Evolutionary conservation across 2,797 vertebrate genomes (phyloP), one percentile per base, ranked within the genome.

Genomic region (Lutjanus campechanus): DNA sequence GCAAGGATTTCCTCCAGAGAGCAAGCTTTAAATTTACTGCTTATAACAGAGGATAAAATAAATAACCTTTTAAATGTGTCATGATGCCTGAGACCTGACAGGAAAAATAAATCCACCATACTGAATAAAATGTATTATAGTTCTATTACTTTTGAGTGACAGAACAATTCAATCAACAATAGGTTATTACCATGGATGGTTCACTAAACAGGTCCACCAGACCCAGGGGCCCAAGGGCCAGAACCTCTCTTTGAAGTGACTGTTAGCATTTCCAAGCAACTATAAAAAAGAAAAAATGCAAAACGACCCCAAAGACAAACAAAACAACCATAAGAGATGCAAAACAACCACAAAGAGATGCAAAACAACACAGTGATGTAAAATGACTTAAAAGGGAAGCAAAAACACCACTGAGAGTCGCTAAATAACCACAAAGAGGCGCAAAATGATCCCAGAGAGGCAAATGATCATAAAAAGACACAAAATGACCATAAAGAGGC

Each of bases 1-100:
- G 20, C 63, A 54, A 64, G 44, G 36, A 54, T 75, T 68, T 71
- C 58, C 73, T 85, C 78, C n/a, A 69, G 66, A 70, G 65, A 74
- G 56, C 22, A 54, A 72, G 69, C 7, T 44, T 50, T 65, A 8
- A 75, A 58, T 62, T 69, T 61, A 67, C 40, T 64, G 19, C 41
- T 69, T 60, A 11, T 8, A 66, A 63, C 47, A 56, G 17, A 50
- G 22, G 25, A 76, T 51, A 11, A 56, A 76, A 16, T n/a, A 20
- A 77, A 60, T 60, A 65, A 20, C 10, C 49, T 59, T 62, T 54
- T 7, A 29, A 13, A 58, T 41, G 46, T 60, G 49, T 25, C 44
- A 46, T 4, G 9, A 46, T 4, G 9, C 0, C 10, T 22, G 55
- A 63, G 58, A 60, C 4, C 3, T 64, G n/a, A 66, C 1, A 0